Conservation (phyloP, 2,888 invertebrate genomes). For the Bimastos eiseni region DNA sequence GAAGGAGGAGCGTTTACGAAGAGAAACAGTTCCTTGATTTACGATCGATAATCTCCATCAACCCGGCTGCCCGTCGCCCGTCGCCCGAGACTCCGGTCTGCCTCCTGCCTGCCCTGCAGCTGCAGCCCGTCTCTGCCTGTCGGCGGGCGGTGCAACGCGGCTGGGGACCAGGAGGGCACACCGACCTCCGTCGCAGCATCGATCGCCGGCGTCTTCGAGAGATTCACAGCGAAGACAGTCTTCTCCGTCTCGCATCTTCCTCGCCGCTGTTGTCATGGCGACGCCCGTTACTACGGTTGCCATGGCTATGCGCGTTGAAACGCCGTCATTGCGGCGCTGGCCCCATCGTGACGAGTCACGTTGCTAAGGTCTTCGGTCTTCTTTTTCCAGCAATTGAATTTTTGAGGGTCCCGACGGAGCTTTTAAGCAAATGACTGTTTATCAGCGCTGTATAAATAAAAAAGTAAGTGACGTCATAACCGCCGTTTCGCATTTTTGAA, state of each 20-base stretch:
- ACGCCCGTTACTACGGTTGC: background rate
- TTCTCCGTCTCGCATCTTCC: background rate
- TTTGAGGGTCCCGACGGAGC: background rate
- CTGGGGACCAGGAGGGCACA: background rate
- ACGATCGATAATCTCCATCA: slow-evolving; percentile 13
- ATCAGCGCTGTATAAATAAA: background rate
- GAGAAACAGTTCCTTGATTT: background rate
- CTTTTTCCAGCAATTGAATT: background rate
- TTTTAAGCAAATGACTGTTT: background rate
- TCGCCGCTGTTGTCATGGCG: background rate
- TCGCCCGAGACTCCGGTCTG: background rate
- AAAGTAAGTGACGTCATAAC: background rate
- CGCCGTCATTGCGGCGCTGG: background rate
- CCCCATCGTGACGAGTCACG: background rate
- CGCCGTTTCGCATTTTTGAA: background rate
- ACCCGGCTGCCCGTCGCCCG: background rate
- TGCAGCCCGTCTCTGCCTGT: background rate
- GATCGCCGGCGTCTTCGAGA: background rate
- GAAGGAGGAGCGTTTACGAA: background rate
- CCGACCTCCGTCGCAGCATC: background rate
- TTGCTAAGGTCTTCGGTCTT: background rate
- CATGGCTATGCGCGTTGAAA: slow-evolving; percentile 5
- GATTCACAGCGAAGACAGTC: background rate
- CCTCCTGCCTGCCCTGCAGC: background rate
- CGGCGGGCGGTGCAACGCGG: background rate